A percentile compares a stretch with the other conserved stretches of the same genome.
Conservation (phyloP, 2,888 invertebrate genomes). For the Ditula angustiorana region DNA sequence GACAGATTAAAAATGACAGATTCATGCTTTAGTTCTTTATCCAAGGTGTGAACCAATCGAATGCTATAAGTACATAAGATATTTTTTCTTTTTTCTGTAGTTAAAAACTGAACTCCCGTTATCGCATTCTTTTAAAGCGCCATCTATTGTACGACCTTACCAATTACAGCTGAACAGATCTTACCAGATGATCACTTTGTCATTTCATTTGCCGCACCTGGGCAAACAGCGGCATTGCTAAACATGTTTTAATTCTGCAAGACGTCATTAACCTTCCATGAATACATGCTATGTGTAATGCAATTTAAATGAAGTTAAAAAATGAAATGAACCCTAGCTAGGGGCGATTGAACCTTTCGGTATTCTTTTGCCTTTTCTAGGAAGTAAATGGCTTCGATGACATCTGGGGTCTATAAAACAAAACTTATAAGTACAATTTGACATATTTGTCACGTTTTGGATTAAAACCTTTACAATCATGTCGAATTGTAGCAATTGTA, state of each 20-base stretch:
- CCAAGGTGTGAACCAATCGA: too few relatives aligned
- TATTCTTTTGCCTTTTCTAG: background rate
- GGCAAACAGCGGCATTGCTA: conserved; percentile 47
- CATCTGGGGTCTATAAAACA: too few relatives aligned
- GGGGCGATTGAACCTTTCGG: background rate
- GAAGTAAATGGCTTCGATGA: too few relatives aligned
- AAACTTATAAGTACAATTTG: too few relatives aligned
- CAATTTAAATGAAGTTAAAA: background rate
- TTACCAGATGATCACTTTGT: conserved; percentile 28
- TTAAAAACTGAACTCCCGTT: background rate
- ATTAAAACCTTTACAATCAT: too few relatives aligned
- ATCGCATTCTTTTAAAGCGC: background rate
- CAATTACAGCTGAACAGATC: conserved; percentile 18
- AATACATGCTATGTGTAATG: conserved; percentile 21
- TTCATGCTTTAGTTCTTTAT: too few relatives aligned
- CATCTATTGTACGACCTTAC: background rate
- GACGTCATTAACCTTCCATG: conserved; percentile 49
- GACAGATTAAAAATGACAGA: too few relatives aligned
- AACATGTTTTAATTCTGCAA: conserved; percentile 57
- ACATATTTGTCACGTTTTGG: too few relatives aligned
- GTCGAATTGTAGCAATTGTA: too few relatives aligned
- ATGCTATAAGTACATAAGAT: too few relatives aligned
- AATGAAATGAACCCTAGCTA: background rate
- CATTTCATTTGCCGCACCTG: conserved; percentile 47
- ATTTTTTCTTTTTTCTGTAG: too few relatives aligned